A percentile compares a stretch with the other conserved stretches of the same genome.
Evolutionary conservation across 2,113 vertebrate genomes (phyloP).

Genomic region (Cololabis saira): DNA sequence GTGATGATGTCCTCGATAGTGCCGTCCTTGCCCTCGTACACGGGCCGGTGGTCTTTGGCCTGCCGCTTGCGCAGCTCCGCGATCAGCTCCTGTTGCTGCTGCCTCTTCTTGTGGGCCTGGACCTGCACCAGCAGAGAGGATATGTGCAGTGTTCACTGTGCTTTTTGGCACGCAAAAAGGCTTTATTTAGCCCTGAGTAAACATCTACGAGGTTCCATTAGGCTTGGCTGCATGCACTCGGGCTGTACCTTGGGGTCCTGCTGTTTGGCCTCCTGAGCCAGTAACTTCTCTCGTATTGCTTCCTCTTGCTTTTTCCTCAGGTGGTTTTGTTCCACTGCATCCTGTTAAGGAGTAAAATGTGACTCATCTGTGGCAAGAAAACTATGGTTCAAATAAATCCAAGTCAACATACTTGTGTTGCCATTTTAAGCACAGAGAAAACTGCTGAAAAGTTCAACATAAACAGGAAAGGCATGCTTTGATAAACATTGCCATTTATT

Average conservation of each 20-base stretch:
- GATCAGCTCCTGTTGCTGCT: constrained; percentile 94
- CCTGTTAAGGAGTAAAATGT: constrained; percentile 76
- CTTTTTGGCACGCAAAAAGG: constrained; percentile 5
- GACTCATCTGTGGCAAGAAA: constrained; percentile 23
- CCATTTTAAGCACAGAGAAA: constrained; percentile 12
- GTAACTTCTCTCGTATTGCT: constrained; percentile 92
- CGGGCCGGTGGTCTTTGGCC: constrained; percentile 94
- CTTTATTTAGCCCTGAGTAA: constrained; percentile 52
- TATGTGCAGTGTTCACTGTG: constrained; percentile 10
- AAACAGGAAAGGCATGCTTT: constrained; percentile 31
- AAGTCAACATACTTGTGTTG: constrained; percentile 6
- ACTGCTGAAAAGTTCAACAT: constrained; percentile 20
- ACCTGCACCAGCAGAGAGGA: constrained; percentile 67
- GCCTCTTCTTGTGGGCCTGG: constrained; percentile 87
- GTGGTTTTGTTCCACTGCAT: constrained; percentile 92
- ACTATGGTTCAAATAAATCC: constrained; percentile 24
- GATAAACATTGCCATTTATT: constrained; percentile 6
- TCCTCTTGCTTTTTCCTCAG: constrained; percentile 93
- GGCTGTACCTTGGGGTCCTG: constrained; percentile 90
- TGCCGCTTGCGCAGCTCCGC: constrained; percentile 91
- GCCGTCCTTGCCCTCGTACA: constrained; percentile 97
- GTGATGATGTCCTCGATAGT: constrained; percentile 98
- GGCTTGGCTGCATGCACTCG: not conserved
- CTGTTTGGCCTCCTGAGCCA: constrained; percentile 96
- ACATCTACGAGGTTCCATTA: constrained; percentile 22